These are phyloP conservation scores for Drosophila saltans DNA, from an alignment of 1,140 invertebrate genomes.

Conservation along the genomic window DNA sequence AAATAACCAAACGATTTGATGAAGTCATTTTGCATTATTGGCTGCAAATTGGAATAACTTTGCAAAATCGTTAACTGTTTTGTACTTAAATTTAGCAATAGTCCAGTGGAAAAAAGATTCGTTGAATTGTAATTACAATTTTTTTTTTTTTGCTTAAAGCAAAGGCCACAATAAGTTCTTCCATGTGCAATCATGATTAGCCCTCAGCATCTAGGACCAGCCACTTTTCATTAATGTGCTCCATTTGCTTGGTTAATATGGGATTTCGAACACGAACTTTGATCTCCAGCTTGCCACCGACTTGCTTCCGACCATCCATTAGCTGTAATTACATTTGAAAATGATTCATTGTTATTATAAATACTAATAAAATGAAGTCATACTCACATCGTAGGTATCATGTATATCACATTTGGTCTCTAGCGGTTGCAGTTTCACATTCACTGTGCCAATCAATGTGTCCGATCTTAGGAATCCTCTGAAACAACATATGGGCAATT, in stretches of 20 bases:
- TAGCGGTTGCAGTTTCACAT: conserved; percentile 92
- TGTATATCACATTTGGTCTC: conserved; percentile 94
- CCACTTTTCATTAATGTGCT: conserved; percentile 96
- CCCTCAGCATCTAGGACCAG: conserved; percentile 87
- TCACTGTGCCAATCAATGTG: conserved; percentile 92
- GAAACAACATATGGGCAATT: conserved; percentile 86
- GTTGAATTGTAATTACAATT: background rate
- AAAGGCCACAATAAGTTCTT: conserved; percentile 18
- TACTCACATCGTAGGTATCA: conserved; percentile 95
- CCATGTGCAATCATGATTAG: conserved; percentile 11
- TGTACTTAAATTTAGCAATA: background rate
- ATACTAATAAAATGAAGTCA: background rate
- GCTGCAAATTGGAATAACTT: background rate
- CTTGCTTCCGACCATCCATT: conserved; percentile 93
- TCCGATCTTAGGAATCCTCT: conserved; percentile 96
- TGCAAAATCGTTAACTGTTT: background rate
- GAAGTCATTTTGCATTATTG: background rate
- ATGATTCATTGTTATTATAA: background rate
- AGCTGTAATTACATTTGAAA: conserved; percentile 85
- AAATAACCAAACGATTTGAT: background rate
- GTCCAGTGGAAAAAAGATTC: background rate
- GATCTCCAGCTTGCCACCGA: conserved; percentile 95
- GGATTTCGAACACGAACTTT: conserved; percentile 96
- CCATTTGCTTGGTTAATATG: conserved; percentile 94
- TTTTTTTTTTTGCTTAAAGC: conserved; percentile 30